phyloP scores from a whole-genome alignment of 2,888 invertebrate genomes.

The Metellina segmentata region DNA sequence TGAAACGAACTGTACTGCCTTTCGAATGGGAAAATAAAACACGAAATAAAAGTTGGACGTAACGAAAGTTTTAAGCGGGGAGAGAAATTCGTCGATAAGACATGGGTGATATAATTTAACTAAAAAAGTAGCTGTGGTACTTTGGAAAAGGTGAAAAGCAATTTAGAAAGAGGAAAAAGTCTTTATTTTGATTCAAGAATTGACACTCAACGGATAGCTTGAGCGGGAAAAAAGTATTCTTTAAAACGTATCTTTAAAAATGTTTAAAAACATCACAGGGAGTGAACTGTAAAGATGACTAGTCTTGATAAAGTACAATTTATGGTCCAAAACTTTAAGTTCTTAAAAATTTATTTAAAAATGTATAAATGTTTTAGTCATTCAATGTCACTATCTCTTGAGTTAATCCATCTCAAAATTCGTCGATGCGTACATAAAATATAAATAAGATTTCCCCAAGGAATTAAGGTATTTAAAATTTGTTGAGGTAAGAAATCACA shows the following conservation, averaged over 20 bases:
- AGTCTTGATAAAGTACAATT: not conserved
- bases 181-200: conserved; percentile 54
- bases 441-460: too few relatives aligned
- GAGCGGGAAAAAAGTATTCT: not conserved
- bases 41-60: conserved; percentile 65
- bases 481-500: too few relatives aligned
- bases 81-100: conserved; percentile 49
- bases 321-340: not conserved
- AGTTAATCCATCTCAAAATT: too few relatives aligned
- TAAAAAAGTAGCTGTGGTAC: conserved; percentile 17
- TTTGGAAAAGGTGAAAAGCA: conserved; percentile 40
- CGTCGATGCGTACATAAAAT: too few relatives aligned
- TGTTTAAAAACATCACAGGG: not conserved
- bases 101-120: conserved; percentile 42
- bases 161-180: conserved; percentile 45
- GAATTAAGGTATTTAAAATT: too few relatives aligned
- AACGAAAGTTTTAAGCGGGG: conserved; percentile 35
- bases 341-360: not conserved
- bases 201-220: conserved; percentile 44
- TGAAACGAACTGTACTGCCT: conserved; percentile 52
- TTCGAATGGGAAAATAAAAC: conserved; percentile 27
- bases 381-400: too few relatives aligned
- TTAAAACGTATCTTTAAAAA: not conserved
- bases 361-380: too few relatives aligned
- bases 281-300: not conserved